Evolutionary conservation across 2,888 invertebrate species (phyloP).

Genomic region (Thymelicus sylvestris): DNA sequence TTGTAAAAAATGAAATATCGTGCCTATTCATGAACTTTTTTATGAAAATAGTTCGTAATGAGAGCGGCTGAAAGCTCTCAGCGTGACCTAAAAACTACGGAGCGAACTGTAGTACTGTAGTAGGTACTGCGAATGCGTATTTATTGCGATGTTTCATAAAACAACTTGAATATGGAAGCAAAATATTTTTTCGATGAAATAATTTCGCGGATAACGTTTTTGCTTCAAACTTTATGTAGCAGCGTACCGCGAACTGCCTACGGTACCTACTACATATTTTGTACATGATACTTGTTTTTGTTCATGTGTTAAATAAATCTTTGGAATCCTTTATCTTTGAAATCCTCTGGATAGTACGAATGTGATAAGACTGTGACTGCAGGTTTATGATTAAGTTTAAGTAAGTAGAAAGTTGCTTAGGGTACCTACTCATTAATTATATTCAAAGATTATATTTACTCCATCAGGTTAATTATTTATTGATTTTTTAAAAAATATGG

Average conservation of each 20-base stretch:
- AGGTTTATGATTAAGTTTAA: too few species aligned
- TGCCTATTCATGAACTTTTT: slow-evolving; percentile 33
- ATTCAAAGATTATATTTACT: too few species aligned
- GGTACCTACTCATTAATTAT: too few species aligned
- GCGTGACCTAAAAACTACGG: slow-evolving; percentile 33
- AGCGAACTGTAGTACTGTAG: slow-evolving; percentile 26
- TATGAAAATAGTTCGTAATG: slow-evolving; percentile 36
- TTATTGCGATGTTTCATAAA: slow-evolving; percentile 31
- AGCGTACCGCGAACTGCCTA: not conserved
- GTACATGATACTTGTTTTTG: too few species aligned
- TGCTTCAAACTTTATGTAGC: not conserved
- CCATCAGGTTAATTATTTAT: too few species aligned
- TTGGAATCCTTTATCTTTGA: too few species aligned
- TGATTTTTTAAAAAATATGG: too few species aligned
- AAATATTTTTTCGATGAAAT: slow-evolving; percentile 10
- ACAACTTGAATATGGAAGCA: slow-evolving; percentile 21
- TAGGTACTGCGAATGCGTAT: slow-evolving; percentile 32
- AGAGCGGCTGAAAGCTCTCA: slow-evolving; percentile 36
- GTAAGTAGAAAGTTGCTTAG: too few species aligned
- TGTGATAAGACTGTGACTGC: too few species aligned
- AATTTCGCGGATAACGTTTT: not conserved
- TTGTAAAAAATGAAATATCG: slow-evolving; percentile 31
- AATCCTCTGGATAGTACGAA: too few species aligned
- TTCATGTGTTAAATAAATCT: too few species aligned
- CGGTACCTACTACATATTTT: too few species aligned